A percentile compares a stretch with the other conserved stretches of the same genome.
Conservation (phyloP, 2,888 invertebrate species). For the Acleris literana region DNA sequence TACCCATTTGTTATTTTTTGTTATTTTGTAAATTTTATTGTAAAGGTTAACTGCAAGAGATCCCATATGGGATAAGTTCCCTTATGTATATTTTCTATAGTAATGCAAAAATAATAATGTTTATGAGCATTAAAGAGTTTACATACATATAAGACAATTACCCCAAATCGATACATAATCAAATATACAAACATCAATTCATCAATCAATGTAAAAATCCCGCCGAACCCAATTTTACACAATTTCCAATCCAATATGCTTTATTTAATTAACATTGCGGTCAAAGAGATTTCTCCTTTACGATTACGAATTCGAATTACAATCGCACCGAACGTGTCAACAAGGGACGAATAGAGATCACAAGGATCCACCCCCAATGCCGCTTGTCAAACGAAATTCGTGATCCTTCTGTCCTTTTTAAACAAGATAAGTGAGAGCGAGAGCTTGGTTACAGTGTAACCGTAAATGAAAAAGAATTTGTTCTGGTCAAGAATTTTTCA, state of each 20-base stretch:
- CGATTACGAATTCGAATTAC: background rate
- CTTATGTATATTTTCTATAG: too few species aligned
- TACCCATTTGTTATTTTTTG: too few species aligned
- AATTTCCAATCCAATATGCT: conserved; percentile 1
- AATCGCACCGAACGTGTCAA: conserved; percentile 7
- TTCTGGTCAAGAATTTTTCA: background rate
- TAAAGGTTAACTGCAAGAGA: too few species aligned
- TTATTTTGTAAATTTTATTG: too few species aligned
- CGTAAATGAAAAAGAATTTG: background rate
- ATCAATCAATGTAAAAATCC: background rate
- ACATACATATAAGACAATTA: too few species aligned
- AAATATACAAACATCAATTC: conserved; percentile 1
- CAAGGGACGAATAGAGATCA: conserved; percentile 18
- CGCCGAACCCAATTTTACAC: background rate
- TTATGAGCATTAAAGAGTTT: too few species aligned
- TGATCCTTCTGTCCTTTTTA: conserved; percentile 2
- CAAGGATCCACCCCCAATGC: background rate
- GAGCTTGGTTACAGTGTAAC: background rate
- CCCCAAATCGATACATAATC: background rate
- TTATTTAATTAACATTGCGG: conserved; percentile 8
- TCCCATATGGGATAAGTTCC: too few species aligned
- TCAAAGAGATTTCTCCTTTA: conserved; percentile 9
- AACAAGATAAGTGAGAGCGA: background rate
- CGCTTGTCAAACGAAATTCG: background rate
- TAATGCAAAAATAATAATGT: too few species aligned